phyloP scores from a whole-genome alignment of 1,140 invertebrate genomes.

The Pinna nobilis region DNA sequence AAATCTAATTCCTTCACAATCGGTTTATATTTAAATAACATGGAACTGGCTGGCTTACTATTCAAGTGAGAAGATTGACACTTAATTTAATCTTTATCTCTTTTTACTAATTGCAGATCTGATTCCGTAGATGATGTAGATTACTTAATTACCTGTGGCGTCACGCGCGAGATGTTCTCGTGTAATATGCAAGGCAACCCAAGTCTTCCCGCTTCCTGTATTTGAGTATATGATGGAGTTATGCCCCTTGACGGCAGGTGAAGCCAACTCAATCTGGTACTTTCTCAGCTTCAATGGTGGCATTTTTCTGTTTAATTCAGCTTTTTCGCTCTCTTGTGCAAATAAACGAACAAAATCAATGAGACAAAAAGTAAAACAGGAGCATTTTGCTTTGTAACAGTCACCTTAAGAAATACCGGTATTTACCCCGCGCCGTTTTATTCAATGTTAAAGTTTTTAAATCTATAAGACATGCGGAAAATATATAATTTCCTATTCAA shows the following conservation, averaged over 20 bases:
- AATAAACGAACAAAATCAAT: too few species aligned
- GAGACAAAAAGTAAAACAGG: too few species aligned
- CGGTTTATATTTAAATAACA: background rate
- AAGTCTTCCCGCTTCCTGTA: conserved; percentile 62
- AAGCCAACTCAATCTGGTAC: conserved; percentile 36
- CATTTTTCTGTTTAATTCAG: too few species aligned
- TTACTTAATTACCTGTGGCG: background rate
- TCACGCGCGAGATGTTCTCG: conserved; percentile 40
- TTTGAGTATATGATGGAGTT: conserved; percentile 53
- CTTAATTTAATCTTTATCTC: background rate
- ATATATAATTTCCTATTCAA: too few species aligned
- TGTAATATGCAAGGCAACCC: conserved; percentile 58
- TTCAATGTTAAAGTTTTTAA: too few species aligned
- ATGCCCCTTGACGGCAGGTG: conserved; percentile 32
- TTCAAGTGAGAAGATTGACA: background rate
- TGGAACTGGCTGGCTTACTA: background rate
- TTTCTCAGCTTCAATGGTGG: conserved; percentile 10
- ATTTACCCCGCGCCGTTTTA: too few species aligned
- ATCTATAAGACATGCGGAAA: too few species aligned
- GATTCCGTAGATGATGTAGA: background rate
- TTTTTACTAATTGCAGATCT: background rate
- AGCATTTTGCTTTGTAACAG: too few species aligned
- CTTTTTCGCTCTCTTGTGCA: too few species aligned
- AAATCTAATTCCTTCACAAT: background rate
- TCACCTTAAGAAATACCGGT: too few species aligned